These are phyloP conservation scores for Megatriorchis doriae DNA, from an alignment of 2,113 vertebrate genomes.

Conservation along the genomic window DNA sequence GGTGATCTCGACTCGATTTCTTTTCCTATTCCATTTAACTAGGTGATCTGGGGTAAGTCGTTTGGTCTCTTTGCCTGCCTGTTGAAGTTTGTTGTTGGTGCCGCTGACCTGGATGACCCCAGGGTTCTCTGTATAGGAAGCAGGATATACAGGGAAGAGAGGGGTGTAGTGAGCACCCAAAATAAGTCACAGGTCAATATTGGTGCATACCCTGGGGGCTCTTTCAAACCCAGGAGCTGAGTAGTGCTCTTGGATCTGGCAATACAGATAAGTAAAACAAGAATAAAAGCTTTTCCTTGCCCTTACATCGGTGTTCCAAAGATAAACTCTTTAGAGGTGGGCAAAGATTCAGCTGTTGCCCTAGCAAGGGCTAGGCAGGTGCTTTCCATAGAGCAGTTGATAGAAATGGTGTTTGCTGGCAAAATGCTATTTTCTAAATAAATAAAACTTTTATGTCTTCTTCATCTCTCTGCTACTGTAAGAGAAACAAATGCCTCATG, in stretches of 20 bases:
- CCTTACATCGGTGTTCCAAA: background rate
- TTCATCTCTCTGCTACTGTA: background rate
- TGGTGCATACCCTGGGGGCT: background rate
- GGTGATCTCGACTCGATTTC: background rate
- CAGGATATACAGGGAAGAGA: background rate
- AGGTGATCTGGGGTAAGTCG: background rate
- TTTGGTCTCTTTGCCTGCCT: background rate
- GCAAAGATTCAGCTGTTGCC: background rate
- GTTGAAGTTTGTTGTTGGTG: background rate
- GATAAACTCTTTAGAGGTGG: background rate
- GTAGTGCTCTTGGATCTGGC: background rate
- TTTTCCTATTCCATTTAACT: background rate
- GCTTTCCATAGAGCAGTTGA: background rate
- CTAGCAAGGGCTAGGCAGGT: background rate
- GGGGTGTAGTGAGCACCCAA: background rate
- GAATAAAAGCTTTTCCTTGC: background rate
- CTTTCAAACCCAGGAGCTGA: background rate
- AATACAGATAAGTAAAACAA: background rate
- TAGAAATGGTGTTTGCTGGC: background rate
- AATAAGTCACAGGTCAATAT: background rate
- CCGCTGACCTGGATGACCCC: background rate
- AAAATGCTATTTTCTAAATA: background rate
- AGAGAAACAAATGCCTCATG: background rate
- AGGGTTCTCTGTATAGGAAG: background rate
- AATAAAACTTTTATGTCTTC: background rate